Evolutionary conservation across 2,113 vertebrate species (phyloP).

Genomic region (Onychostruthus taczanowskii): DNA sequence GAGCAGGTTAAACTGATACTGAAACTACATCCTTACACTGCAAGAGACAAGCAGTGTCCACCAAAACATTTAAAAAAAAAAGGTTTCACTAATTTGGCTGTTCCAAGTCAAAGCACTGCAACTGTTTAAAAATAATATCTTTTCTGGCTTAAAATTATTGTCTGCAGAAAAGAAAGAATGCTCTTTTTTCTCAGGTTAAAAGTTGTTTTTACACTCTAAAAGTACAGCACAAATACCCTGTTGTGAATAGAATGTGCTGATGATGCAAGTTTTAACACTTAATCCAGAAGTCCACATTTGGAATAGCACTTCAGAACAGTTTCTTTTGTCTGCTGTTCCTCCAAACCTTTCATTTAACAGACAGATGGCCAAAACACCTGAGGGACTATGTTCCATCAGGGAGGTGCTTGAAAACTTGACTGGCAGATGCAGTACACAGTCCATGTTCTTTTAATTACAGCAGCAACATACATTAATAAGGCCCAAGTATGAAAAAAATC

Average conservation of each 20-base stretch:
- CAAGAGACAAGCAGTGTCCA: neutral
- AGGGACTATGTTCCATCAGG: neutral
- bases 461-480: neutral
- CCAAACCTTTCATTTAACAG: neutral
- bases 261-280: neutral
- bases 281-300: neutral
- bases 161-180: neutral
- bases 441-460: neutral
- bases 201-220: neutral
- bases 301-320: neutral
- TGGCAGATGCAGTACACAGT: neutral
- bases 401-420: neutral
- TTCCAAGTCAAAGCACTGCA: neutral
- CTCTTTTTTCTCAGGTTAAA: neutral
- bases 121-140: neutral
- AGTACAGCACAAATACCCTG: neutral
- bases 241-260: neutral
- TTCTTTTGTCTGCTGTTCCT: neutral
- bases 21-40: neutral
- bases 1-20: neutral
- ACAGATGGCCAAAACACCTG: neutral
- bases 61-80: neutral
- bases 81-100: neutral
- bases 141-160: neutral
- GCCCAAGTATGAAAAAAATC: slow-evolving; percentile 10